phyloP scores from a whole-genome alignment of 1,140 invertebrate species.

The fruit fly (Drosophila melanogaster) region DNA sequence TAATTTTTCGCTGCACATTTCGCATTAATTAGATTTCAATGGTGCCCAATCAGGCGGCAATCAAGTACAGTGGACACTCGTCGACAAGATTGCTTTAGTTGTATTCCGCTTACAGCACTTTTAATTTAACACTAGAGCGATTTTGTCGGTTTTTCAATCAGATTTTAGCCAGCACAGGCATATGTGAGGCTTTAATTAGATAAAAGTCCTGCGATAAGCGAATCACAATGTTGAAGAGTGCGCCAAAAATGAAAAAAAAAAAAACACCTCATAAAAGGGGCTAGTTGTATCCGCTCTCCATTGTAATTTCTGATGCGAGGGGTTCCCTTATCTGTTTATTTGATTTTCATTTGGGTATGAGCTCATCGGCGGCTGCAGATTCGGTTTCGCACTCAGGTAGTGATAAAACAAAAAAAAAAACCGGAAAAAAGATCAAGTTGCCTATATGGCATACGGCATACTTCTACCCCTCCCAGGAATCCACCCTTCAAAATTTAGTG shows the following conservation, averaged over 20 bases:
- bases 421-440: conserved; percentile 55
- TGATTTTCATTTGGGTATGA: conserved; percentile 64
- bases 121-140: conserved; percentile 79
- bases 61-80: conserved; percentile 32
- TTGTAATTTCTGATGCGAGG: conserved; percentile 19
- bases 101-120: conserved; percentile 7
- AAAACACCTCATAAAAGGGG: conserved; percentile 14
- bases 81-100: not conserved
- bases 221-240: conserved; percentile 31
- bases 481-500: conserved; percentile 6
- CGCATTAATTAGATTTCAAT: conserved; percentile 51
- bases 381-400: conserved; percentile 37
- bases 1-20: conserved; percentile 33
- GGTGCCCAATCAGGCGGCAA: conserved; percentile 48
- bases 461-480: conserved; percentile 8
- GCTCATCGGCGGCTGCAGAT: conserved; percentile 66
- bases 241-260: conserved; percentile 36
- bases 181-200: conserved; percentile 58
- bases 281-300: conserved; percentile 28
- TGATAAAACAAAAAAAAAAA: too few species aligned
- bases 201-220: conserved; percentile 62
- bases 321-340: conserved; percentile 61
- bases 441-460: conserved; percentile 20
- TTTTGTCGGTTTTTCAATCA: conserved; percentile 71
- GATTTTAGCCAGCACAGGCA: conserved; percentile 44